A percentile compares a stretch with the other conserved stretches of the same genome.
These are phyloP conservation scores for Microplitis mediator DNA, from an alignment of 1,140 invertebrate genomes.

Conservation along the genomic window DNA sequence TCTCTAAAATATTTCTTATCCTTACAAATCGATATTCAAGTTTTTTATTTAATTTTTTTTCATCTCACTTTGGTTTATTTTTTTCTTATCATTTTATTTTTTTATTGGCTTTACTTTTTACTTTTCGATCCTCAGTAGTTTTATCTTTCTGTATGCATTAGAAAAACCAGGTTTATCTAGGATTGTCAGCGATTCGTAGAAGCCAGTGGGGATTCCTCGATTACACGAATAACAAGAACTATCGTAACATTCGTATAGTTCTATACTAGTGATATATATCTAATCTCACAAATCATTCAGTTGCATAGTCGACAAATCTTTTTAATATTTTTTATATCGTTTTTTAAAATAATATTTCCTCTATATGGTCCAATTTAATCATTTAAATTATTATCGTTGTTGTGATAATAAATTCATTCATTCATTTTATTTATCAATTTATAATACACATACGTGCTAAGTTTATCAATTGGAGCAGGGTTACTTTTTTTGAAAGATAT, in stretches of 20 bases:
- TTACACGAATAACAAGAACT: conserved; percentile 14
- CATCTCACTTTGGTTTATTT: neutral
- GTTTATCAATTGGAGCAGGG: no score
- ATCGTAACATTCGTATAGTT: conserved; percentile 6
- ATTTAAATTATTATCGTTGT: no score
- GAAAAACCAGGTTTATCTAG: conserved; percentile 8
- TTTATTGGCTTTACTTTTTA: neutral
- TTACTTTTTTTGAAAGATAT: no score
- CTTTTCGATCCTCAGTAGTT: neutral
- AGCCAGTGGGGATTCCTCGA: conserved; percentile 14
- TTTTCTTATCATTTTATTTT: conserved; percentile 7
- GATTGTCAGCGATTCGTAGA: conserved; percentile 16
- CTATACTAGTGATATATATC: neutral
- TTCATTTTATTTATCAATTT: no score
- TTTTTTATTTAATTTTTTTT: neutral
- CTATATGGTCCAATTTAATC: no score
- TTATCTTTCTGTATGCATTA: neutral
- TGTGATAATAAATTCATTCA: no score
- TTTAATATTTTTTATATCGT: neutral
- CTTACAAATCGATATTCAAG: conserved; percentile 23
- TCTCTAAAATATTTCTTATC: neutral
- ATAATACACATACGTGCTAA: no score
- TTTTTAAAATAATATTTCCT: no score
- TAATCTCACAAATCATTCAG: conserved; percentile 3
- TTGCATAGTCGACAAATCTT: neutral